These are phyloP conservation scores for Polydrusus tereticollis DNA, from an alignment of 2,888 invertebrate genomes.

Conservation along the genomic window DNA sequence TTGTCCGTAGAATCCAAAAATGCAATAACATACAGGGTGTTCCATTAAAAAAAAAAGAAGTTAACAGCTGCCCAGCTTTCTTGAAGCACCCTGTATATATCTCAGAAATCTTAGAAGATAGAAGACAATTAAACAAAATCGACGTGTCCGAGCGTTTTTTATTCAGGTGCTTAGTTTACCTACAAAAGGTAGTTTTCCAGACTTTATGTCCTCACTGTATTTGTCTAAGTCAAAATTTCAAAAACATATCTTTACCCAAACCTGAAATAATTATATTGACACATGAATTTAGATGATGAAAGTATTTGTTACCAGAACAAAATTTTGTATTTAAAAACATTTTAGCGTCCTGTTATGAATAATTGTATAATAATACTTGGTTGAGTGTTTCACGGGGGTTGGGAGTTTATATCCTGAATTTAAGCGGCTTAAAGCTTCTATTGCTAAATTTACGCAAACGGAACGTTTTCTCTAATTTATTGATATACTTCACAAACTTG, in stretches of 20 bases:
- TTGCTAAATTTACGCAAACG: conserved; percentile 43
- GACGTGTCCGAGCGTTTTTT: too few species aligned
- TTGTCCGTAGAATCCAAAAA: too few species aligned
- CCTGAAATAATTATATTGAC: not conserved
- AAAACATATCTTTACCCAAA: not conserved
- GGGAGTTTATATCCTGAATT: conserved; percentile 26
- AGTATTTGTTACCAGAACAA: conserved; percentile 12
- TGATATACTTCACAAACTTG: conserved; percentile 31
- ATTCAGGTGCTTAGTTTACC: too few species aligned
- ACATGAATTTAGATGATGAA: not conserved
- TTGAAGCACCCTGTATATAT: too few species aligned
- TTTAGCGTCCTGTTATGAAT: conserved; percentile 32
- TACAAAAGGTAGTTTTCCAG: too few species aligned
- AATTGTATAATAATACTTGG: conserved; percentile 8
- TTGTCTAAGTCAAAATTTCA: too few species aligned
- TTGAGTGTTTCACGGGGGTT: conserved; percentile 12
- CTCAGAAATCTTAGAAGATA: too few species aligned
- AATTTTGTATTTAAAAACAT: conserved; percentile 23
- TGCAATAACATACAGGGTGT: too few species aligned
- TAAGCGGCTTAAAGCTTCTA: conserved; percentile 43
- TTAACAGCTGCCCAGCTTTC: too few species aligned
- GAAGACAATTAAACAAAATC: too few species aligned
- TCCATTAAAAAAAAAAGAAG: too few species aligned
- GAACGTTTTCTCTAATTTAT: conserved; percentile 32
- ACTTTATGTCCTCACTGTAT: too few species aligned